Evolutionary conservation across 2,797 vertebrate species (phyloP).

Genomic region (Delichon dasypus): DNA sequence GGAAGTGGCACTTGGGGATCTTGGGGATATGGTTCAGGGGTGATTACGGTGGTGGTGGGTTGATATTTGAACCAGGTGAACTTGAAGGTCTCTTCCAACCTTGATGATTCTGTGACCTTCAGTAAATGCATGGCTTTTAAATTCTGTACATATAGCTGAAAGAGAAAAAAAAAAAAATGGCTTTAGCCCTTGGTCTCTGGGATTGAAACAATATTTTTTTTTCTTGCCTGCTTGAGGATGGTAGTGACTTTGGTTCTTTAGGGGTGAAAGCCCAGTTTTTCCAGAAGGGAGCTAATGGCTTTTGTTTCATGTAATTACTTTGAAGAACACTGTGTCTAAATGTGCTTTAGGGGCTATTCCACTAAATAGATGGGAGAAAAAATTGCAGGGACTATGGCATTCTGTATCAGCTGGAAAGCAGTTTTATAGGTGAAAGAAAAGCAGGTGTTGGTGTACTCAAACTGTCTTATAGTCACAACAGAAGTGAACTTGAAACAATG

Average conservation of each 20-base stretch:
- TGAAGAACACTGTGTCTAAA: not conserved
- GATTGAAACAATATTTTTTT: not conserved
- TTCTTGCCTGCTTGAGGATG: not conserved
- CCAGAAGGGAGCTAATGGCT: not conserved
- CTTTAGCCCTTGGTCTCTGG: not conserved
- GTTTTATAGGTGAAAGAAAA: not conserved
- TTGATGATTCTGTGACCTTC: not conserved
- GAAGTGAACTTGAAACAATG: not conserved
- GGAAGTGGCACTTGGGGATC: not conserved
- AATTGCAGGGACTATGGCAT: not conserved
- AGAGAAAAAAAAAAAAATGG: not conserved
- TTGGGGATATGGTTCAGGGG: no score
- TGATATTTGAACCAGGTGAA: not conserved
- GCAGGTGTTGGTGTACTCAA: not conserved
- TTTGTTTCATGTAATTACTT: not conserved
- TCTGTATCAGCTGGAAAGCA: not conserved
- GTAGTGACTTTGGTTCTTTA: not conserved
- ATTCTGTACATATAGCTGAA: not conserved
- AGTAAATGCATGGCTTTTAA: not conserved
- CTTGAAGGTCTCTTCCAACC: not conserved
- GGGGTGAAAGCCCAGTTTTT: not conserved
- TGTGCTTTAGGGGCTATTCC: not conserved
- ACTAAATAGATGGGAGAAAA: not conserved
- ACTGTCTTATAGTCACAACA: not conserved
- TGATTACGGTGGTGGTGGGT: not conserved